Percentiles rank a stretch among this genome's conserved stretches.
Conservation (phyloP, 2,888 invertebrate species). For the Lasioglossum oenotherae region DNA sequence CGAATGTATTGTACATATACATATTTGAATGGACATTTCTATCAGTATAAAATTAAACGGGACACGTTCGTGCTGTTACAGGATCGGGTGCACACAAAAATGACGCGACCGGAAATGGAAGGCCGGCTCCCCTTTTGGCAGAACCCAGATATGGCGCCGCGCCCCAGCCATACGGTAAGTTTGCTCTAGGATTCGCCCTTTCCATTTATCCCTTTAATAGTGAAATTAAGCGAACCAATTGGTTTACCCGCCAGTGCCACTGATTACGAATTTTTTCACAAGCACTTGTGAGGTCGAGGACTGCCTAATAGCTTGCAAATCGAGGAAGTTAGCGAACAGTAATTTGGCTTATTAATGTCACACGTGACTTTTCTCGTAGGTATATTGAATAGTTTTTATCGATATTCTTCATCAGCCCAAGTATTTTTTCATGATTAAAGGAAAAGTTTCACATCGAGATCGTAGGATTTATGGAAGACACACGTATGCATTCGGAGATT, state of each 20-base stretch:
- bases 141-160: conserved; percentile 95
- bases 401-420: background rate
- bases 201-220: conserved; percentile 47
- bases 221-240: conserved; percentile 53
- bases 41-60: conserved; percentile 44
- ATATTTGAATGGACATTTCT: background rate
- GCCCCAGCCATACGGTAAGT: conserved; percentile 96
- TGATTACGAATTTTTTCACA: conserved; percentile 26
- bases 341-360: background rate
- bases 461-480: background rate
- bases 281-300: conserved; percentile 28
- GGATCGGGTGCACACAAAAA: conserved; percentile 82
- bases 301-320: conserved; percentile 13
- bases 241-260: background rate
- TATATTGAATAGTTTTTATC: background rate
- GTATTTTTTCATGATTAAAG: background rate
- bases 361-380: background rate
- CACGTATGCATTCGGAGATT: background rate
- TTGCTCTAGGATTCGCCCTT: conserved; percentile 24
- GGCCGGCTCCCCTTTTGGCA: conserved; percentile 94
- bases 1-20: background rate
- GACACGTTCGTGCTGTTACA: conserved; percentile 76
- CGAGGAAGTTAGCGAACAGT: conserved; percentile 6
- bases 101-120: conserved; percentile 83
- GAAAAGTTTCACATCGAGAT: background rate